Percentiles rank a stretch among this genome's conserved stretches.
phyloP scores from a whole-genome alignment of 2,888 invertebrate genomes.

The Drosophila anomelani region DNA sequence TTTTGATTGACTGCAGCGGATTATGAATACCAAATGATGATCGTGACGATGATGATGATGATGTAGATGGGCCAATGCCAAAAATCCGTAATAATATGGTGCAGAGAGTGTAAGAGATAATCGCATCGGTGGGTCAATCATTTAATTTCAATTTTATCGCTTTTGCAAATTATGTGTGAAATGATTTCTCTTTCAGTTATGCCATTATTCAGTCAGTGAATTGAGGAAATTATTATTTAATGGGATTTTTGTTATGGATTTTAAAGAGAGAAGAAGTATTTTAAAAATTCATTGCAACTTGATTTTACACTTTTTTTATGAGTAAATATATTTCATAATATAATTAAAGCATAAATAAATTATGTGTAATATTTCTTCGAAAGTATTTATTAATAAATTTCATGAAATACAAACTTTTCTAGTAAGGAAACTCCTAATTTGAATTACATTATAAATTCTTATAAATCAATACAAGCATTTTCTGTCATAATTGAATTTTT shows the following conservation, averaged over 20 bases:
- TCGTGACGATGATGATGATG: constrained; percentile 19
- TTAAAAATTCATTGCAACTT: background rate
- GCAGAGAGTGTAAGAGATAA: constrained; percentile 2
- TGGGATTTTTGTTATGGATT: background rate
- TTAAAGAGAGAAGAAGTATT: background rate
- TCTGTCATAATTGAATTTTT: too few relatives aligned
- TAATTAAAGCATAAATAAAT: background rate
- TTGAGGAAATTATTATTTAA: constrained; percentile 15
- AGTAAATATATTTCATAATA: too few relatives aligned
- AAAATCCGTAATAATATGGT: background rate
- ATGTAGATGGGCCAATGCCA: constrained; percentile 34
- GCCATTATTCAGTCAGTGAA: constrained; percentile 1
- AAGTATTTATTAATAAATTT: background rate
- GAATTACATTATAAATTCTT: too few relatives aligned
- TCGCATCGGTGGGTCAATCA: constrained; percentile 30
- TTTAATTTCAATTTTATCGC: constrained; percentile 44
- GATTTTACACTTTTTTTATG: background rate
- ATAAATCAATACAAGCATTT: too few relatives aligned
- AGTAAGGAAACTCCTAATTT: too few relatives aligned
- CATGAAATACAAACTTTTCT: background rate
- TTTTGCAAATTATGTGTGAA: constrained; percentile 41
- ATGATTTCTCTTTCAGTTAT: constrained; percentile 39
- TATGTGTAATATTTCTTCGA: background rate
- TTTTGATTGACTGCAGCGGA: constrained; percentile 54
- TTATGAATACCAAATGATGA: constrained; percentile 42